These are phyloP conservation scores for Virgularia gustaviana DNA, from an alignment of 92 coral and sea anemone genomes.

Conservation along the genomic window DNA sequence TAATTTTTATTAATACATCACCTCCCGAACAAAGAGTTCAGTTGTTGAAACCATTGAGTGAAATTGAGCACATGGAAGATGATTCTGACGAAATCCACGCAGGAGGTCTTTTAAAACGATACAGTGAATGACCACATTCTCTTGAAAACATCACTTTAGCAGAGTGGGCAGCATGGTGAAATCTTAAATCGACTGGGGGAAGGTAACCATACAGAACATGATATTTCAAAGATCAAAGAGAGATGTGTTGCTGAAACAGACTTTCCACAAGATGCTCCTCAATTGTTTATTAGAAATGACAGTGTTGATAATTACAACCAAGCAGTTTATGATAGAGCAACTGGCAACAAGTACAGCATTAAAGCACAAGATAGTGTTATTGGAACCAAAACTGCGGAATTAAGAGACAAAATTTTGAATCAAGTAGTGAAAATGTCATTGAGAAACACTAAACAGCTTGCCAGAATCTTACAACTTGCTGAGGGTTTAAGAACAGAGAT, in stretches of 20 bases:
- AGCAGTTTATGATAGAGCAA: slow-evolving; percentile 9
- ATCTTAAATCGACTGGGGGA: too few species aligned
- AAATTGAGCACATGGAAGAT: slow-evolving; percentile 49
- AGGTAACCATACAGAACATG: too few species aligned
- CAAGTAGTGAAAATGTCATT: background rate
- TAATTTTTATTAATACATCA: slow-evolving; percentile 40
- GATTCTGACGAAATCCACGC: slow-evolving; percentile 47
- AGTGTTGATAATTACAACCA: slow-evolving; percentile 37
- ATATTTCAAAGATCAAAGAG: too few species aligned
- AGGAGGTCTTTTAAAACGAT: slow-evolving; percentile 50
- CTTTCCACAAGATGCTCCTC: slow-evolving; percentile 19
- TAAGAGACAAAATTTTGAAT: too few species aligned
- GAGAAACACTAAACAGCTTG: slow-evolving; percentile 7
- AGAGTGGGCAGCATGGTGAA: slow-evolving; percentile 53
- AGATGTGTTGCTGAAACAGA: background rate
- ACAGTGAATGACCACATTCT: slow-evolving; percentile 26
- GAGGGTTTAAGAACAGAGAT: too few species aligned
- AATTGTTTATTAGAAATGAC: slow-evolving; percentile 21
- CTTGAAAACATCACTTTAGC: slow-evolving; percentile 48
- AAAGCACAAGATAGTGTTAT: slow-evolving; percentile 44
- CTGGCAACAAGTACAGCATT: too few species aligned
- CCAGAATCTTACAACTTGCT: slow-evolving; percentile 5
- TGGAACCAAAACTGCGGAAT: background rate
- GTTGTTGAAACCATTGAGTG: slow-evolving; percentile 40
- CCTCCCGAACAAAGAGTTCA: slow-evolving; percentile 53